Evolutionary conservation across 1,140 invertebrate species (phyloP), one percentile per base, ranked within the genome.

Genomic region (Hycleus cichorii): DNA sequence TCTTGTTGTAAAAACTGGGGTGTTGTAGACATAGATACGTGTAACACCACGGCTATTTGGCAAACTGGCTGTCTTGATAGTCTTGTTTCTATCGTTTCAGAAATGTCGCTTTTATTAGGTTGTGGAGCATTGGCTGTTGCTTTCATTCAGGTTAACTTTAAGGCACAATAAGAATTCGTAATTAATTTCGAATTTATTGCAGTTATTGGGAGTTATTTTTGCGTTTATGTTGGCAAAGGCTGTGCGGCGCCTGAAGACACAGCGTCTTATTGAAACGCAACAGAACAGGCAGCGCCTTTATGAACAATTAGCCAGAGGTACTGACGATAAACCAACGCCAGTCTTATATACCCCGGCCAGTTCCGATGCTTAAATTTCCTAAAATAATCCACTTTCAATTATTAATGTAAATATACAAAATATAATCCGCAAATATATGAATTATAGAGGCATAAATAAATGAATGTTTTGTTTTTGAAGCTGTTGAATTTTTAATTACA

Each of bases 141-240:
- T 39, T 83, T 90, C 66, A 84, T 91, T 66, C 87, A 89, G 79
- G 86, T 87, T 24, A 10, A 11, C 0, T 53, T 46, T 38, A 12
- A 32, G 10, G 25, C 42, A 26, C 10, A 53, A 38, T 47, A 59
- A 18, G 18, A 18, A 18, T 18, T 18, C 1, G 18, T 18, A 18
- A 18, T 18, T 18, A 18, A 18, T 18, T 18, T 18, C 18, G 18
- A 18, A 18, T 18, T 18, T 18, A 1, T 80, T 83, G 45, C 78
- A 94, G 88, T 71, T 93, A 42, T 80, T 93, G 63, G 92, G 91
- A 49, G 87, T 94, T 12, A 80, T 91, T 54, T 93, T 92, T 67
- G 88, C 91, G 3, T 88, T 88, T 71, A 89, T 89, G 74, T 74
- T 95, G 69, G 91, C 87, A 46, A 84, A 84, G 65, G 84, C 88